These are phyloP conservation scores for Nephrocerus scutellatus DNA, from an alignment of 2,888 invertebrate genomes.

Conservation along the genomic window DNA sequence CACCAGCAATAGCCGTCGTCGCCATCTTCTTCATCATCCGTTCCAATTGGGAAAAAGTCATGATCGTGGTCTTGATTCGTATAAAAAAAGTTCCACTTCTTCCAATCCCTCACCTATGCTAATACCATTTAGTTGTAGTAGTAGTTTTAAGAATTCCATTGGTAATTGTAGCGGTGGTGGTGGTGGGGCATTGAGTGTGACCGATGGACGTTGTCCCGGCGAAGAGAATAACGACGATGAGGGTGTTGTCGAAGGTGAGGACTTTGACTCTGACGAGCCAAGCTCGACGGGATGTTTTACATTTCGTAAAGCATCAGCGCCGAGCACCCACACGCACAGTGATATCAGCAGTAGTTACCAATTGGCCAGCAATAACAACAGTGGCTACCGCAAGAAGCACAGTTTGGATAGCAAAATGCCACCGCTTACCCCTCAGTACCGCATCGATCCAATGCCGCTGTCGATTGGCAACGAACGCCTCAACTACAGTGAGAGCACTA, in stretches of 20 bases:
- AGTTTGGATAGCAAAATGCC: conserved; percentile 44
- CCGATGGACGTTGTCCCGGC: no score
- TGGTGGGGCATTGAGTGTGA: no score
- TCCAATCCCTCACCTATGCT: conserved; percentile 1
- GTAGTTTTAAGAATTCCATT: conserved; percentile 20
- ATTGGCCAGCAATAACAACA: conserved; percentile 11
- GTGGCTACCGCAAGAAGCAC: conserved; percentile 35
- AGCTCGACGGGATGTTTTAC: conserved; percentile 38
- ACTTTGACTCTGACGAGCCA: conserved; percentile 32
- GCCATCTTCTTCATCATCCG: no score
- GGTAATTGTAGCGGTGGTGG: conserved; percentile 19
- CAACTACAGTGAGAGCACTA: conserved; percentile 10
- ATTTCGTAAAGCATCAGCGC: conserved; percentile 29
- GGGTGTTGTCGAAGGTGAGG: conserved; percentile 26
- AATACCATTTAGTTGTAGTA: conserved; percentile 19
- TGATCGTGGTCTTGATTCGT: conserved; percentile 40
- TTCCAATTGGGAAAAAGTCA: conserved; percentile 36
- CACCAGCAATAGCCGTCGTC: no score
- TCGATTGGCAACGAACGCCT: background rate
- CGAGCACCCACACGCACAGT: conserved; percentile 8
- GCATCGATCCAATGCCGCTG: background rate
- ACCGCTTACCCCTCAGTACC: conserved; percentile 14
- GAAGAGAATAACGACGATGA: no score
- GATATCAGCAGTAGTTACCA: no score
- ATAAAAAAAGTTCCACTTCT: conserved; percentile 20